Evolutionary conservation across 2,113 vertebrate species (phyloP).

Genomic region (Machaerirhynchus nigripectus): DNA sequence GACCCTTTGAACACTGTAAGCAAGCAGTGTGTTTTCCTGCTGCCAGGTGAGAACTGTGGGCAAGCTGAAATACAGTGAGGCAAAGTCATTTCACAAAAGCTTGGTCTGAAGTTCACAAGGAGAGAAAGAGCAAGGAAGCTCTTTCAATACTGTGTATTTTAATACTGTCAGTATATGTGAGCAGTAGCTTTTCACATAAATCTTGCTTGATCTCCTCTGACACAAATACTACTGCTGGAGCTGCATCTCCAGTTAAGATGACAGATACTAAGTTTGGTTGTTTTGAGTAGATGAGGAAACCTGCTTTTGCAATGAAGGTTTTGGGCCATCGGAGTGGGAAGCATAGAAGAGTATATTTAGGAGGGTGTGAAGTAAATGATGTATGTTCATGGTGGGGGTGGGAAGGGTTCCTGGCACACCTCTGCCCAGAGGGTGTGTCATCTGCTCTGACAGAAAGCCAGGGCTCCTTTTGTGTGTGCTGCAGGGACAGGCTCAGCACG

Average conservation of each 20-base stretch:
- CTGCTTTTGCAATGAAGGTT: background rate
- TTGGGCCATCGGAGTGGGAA: background rate
- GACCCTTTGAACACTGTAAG: background rate
- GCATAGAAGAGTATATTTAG: background rate
- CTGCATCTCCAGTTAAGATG: background rate
- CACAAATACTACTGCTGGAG: background rate
- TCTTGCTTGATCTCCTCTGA: background rate
- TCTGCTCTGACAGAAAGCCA: background rate
- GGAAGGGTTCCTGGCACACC: background rate
- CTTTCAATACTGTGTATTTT: background rate
- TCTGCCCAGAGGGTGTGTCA: background rate
- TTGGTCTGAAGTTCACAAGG: background rate
- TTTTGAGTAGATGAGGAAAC: background rate
- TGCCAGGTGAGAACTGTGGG: background rate
- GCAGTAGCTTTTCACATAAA: background rate
- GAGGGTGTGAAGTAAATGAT: background rate
- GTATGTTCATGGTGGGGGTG: background rate
- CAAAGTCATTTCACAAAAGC: background rate
- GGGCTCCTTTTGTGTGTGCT: accelerated
- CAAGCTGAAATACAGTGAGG: background rate
- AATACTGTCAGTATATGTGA: background rate
- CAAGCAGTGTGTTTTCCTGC: background rate
- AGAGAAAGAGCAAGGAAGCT: background rate
- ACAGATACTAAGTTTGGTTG: background rate
- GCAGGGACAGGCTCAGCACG: background rate